Percentiles rank a stretch among this genome's conserved stretches.
Conservation (phyloP, 2,888 invertebrate genomes). For the Chorisops tibialis region DNA sequence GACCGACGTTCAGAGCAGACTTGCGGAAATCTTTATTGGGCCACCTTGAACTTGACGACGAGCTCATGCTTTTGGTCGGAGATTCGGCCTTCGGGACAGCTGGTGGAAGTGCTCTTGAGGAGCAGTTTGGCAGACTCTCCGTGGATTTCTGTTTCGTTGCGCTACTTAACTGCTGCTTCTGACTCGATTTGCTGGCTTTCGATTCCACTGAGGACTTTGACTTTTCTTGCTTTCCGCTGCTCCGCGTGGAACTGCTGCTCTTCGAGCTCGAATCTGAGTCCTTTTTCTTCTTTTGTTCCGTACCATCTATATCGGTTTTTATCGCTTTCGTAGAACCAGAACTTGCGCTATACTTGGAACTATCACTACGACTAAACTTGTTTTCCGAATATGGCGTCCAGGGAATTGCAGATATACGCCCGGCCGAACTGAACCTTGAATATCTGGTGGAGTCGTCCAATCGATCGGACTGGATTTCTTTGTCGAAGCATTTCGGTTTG, state of each 20-base stretch:
- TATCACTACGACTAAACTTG: slow-evolving; percentile 50
- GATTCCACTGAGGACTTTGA: slow-evolving; percentile 14
- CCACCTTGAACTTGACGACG: slow-evolving; percentile 51
- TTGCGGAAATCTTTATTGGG: slow-evolving; percentile 73
- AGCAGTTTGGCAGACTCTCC: slow-evolving; percentile 3
- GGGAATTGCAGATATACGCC: slow-evolving; percentile 56
- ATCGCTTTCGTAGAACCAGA: slow-evolving; percentile 37
- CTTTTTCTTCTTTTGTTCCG: slow-evolving; percentile 36
- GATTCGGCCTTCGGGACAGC: slow-evolving; percentile 46
- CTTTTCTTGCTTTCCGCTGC: slow-evolving; percentile 11
- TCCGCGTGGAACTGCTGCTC: slow-evolving; percentile 25
- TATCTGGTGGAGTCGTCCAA: slow-evolving; percentile 66
- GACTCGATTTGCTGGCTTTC: slow-evolving; percentile 37
- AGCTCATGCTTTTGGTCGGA: slow-evolving; percentile 43
- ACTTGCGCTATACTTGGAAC: slow-evolving; percentile 37
- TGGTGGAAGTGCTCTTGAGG: slow-evolving; percentile 39
- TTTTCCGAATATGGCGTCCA: slow-evolving; percentile 61
- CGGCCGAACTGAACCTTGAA: slow-evolving; percentile 62
- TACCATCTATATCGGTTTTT: slow-evolving; percentile 35
- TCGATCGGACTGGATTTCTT: slow-evolving; percentile 71
- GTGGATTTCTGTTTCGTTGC: slow-evolving; percentile 43
- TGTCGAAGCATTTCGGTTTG: slow-evolving; percentile 61
- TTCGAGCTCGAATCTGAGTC: slow-evolving; percentile 29
- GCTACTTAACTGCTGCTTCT: slow-evolving; percentile 36
- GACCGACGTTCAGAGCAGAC: slow-evolving; percentile 67